Evolutionary conservation across 2,113 vertebrate genomes (phyloP).

Genomic region (Typhlomys cinereus): DNA sequence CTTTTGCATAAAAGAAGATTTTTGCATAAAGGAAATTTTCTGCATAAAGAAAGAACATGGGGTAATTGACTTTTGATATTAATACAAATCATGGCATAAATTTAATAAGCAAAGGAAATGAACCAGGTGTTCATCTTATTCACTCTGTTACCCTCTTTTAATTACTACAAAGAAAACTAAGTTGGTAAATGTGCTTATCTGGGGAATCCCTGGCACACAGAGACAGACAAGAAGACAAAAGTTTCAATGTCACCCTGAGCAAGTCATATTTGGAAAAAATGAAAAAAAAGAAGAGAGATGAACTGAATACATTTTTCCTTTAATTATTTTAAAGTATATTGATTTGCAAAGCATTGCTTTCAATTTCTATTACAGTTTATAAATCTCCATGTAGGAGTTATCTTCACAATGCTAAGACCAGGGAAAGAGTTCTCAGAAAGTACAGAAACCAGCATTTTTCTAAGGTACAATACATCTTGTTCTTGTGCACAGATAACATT

Average conservation of each 20-base stretch:
- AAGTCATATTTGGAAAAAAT: not conserved
- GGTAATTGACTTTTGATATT: not conserved
- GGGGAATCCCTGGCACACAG: not conserved
- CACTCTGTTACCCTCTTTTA: not conserved
- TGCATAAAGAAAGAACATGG: not conserved
- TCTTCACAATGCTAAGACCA: not conserved
- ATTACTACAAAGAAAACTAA: not conserved
- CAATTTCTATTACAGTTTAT: not conserved
- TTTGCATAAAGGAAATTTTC: not conserved
- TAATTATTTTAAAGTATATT: not conserved
- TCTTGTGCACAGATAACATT: not conserved
- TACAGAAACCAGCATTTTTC: not conserved
- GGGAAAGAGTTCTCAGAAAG: not conserved
- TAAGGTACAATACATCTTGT: not conserved
- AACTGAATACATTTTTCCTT: not conserved
- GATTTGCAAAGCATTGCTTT: not conserved
- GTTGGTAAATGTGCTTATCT: not conserved
- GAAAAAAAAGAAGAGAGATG: not conserved
- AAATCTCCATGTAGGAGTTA: not conserved
- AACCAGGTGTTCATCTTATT: not conserved
- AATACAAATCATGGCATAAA: not conserved
- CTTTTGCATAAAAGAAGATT: not conserved
- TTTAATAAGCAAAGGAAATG: not conserved
- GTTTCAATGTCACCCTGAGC: not conserved
- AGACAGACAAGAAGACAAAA: not conserved